Base-by-base conservation (phyloP, 2,113 vertebrate species). In the Trematocara variabile region DNA sequence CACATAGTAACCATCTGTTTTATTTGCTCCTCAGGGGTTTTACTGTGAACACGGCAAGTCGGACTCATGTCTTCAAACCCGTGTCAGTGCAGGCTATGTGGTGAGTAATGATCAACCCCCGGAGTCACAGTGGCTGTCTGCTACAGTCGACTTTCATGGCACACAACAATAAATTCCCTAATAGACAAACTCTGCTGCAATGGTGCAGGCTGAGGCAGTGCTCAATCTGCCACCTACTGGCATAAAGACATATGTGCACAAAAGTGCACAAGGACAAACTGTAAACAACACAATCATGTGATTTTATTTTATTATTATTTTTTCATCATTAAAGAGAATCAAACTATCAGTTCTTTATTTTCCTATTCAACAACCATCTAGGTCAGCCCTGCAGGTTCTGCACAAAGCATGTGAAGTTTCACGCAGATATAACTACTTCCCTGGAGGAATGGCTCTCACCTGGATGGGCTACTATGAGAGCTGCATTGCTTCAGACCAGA, bases 41-140 rank as follows among this genome's bases (percentile, higher is more conserved):
- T 92, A 99, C 98, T 1, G 96, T 99, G 95, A 99, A 96, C 95
- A 99, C 99, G 0, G 98, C 97, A 0, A 97, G 97, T 50, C 97
- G 97, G 82, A 98, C 97, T 91, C 98, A 98, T 86, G 96, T 99
- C 94, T 99, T 99, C 95, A 99, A 99, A 87, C 99, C 99, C 0
- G 98, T 99, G 81, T 99, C 99, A 0, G 99, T 99, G 80, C 99
- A 99, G 93, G 99, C 98, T 82, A 99, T 99, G 99, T 99, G 99
- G 99, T 99, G 94, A 70, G 98, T 97, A 92, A 84, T 81, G 3
- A 80, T 60, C 81, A 82, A 34, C 79, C 68, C 84, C 58, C 20
- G 65, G 86, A 84, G 84, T 84, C 86, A 81, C 55, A 3, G 33
- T 68, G 87, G 77, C 84, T 84, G 58, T 58, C 60, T 83, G 18